phyloP scores from a whole-genome alignment of 2,888 invertebrate species.

The Scaptomyza tumidula region DNA sequence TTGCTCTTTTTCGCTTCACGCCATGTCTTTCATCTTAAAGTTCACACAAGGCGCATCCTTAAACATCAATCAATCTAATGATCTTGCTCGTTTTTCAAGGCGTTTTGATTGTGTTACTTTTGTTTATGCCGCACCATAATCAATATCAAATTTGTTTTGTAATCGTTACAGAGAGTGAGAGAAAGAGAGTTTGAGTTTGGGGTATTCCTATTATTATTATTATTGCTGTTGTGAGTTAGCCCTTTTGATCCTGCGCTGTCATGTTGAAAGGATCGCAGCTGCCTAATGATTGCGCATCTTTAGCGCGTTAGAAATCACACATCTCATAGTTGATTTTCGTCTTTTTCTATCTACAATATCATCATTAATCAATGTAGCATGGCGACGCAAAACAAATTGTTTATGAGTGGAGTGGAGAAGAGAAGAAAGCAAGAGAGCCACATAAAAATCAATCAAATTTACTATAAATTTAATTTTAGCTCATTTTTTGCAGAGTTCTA shows the following conservation, averaged over 20 bases:
- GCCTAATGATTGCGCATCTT: slow-evolving; percentile 79
- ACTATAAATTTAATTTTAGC: slow-evolving; percentile 67
- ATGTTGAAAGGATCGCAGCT: slow-evolving; percentile 80
- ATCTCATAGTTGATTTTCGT: slow-evolving; percentile 22
- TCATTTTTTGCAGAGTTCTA: slow-evolving; percentile 35
- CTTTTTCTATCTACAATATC: slow-evolving; percentile 14
- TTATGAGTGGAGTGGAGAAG: slow-evolving; percentile 13
- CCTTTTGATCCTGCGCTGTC: slow-evolving; percentile 78
- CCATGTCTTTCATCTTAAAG: slow-evolving; percentile 1
- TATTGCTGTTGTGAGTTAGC: slow-evolving; percentile 42
- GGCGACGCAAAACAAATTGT: slow-evolving; percentile 61
- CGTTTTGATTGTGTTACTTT: slow-evolving; percentile 78
- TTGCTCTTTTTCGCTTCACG: not conserved
- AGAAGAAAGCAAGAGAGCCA: slow-evolving; percentile 12
- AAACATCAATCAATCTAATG: slow-evolving; percentile 79
- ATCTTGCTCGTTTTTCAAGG: slow-evolving; percentile 63
- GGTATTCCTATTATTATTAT: slow-evolving; percentile 1
- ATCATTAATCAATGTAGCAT: slow-evolving; percentile 70
- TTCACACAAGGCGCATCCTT: slow-evolving; percentile 61
- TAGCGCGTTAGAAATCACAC: slow-evolving; percentile 75
- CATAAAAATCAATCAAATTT: slow-evolving; percentile 80
- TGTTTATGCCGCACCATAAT: slow-evolving; percentile 78
- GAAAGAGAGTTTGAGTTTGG: not conserved
- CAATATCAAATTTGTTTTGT: slow-evolving; percentile 80
- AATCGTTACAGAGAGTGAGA: slow-evolving; percentile 54